Base-by-base conservation (phyloP, 2,797 vertebrate species). In the Lindbergichthys nudifrons region DNA sequence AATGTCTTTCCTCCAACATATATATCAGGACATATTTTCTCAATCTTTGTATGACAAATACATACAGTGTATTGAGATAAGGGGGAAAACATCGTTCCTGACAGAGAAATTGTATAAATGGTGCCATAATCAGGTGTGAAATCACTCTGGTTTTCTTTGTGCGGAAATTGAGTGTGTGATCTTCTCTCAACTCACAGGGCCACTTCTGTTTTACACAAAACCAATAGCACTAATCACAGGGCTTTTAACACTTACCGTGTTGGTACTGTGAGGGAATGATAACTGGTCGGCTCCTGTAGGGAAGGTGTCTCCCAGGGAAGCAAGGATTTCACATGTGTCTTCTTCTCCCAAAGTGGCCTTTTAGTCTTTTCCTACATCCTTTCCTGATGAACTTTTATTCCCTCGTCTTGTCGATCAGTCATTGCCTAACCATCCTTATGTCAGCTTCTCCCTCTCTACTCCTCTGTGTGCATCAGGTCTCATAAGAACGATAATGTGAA, bases 81-180 rank as follows among this genome's bases (percentile, higher is more conserved):
- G 70, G 53, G 59, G 54, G 78, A 85, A 85, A 77, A 77, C 69
- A 84, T 86, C 39, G 5, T 59, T 77, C 46, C 57, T 73, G 70
- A 79, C 75, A 68, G 65, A 72, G 56, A 77, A 61, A 8, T 1
- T 21, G 63, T 47, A 47, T 68, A 82, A 82, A 77, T 66, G n/a
- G 66, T 50, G 69, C 61, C 57, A 84, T 84, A 88, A 89, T 87
- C 81, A 66, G 65, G 79, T 88, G 77, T 87, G 76, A 88, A 87
- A 84, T 89, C 82, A 72, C 75, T 70, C 62, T 61, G 65, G 4
- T 70, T 79, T 77, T 66, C 56, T 70, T 77, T 75, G 16, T 59
- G 77, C 3, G 13, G 51, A 77, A 69, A 73, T 63, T 73, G 65
- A 13, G 65, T 70, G 53, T 81, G 65, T 79, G 51, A 36, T 71